These are phyloP conservation scores for Cremastinae sp. DNA, from an alignment of 2,888 invertebrate species.

Conservation along the genomic window DNA sequence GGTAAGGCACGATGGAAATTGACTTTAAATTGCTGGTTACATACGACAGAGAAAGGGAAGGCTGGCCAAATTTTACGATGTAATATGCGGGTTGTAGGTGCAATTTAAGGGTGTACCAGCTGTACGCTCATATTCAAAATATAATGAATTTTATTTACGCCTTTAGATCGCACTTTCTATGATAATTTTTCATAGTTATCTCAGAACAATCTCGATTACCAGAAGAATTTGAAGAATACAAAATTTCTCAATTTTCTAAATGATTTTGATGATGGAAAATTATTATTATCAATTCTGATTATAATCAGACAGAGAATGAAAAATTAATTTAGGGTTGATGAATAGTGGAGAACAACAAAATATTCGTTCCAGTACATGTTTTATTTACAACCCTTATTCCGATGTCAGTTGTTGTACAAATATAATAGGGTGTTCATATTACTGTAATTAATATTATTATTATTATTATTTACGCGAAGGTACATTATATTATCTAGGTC, in stretches of 20 bases:
- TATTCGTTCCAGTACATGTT: conserved; percentile 64
- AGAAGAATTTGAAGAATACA: no score
- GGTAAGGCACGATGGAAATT: conserved; percentile 51
- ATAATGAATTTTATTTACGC: neutral
- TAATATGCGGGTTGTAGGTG: conserved; percentile 41
- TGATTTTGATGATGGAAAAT: no score
- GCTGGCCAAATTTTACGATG: conserved; percentile 45
- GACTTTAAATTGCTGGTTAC: conserved; percentile 58
- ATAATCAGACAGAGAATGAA: neutral
- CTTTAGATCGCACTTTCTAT: no score
- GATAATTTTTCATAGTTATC: no score
- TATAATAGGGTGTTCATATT: conserved; percentile 66
- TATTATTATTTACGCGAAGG: conserved; percentile 44
- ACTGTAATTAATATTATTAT: no score
- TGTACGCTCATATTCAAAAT: neutral
- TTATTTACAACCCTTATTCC: conserved; percentile 68
- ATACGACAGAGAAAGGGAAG: conserved; percentile 36
- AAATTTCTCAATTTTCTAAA: no score
- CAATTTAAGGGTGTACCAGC: neutral
- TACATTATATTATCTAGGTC: conserved; percentile 32
- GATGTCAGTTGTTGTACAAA: conserved; percentile 67
- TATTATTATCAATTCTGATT: no score
- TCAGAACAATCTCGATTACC: no score
- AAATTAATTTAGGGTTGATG: neutral
- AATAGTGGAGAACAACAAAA: conserved; percentile 39